phyloP scores from a whole-genome alignment of 2,113 vertebrate genomes.

The Nothocercus nigrocapillus region DNA sequence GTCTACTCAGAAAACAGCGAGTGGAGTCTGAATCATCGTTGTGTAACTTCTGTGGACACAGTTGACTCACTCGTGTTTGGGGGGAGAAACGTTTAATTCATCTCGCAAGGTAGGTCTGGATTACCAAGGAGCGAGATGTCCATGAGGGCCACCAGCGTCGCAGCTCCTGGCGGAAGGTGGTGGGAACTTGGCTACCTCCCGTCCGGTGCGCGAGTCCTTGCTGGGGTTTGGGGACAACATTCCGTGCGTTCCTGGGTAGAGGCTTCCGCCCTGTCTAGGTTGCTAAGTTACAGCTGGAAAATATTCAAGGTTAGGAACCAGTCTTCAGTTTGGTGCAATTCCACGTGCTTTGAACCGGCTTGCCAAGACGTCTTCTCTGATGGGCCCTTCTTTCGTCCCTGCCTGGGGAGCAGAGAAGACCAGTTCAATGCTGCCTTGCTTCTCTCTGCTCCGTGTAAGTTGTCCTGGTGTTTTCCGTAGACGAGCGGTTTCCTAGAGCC shows the following conservation, averaged over 20 bases:
- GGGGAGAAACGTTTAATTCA: neutral
- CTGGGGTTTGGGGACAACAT: neutral
- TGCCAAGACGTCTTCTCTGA: too few relatives aligned
- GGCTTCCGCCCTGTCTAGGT: neutral
- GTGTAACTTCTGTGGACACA: accelerated
- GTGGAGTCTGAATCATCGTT: neutral
- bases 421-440: neutral
- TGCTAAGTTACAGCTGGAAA: conserved; percentile 26
- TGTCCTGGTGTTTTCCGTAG: neutral
- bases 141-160: accelerated
- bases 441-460: neutral
- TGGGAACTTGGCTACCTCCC: neutral
- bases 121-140: neutral
- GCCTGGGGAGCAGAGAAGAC: neutral
- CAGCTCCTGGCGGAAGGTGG: accelerated
- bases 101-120: accelerated
- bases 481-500: neutral
- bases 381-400: too few relatives aligned
- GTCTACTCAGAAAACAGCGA: neutral
- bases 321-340: neutral
- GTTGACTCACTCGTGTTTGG: neutral
- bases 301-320: neutral
- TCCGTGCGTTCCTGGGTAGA: neutral
- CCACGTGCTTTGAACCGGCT: neutral
- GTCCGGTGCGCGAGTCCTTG: accelerated